Base-by-base conservation (phyloP, 1,140 invertebrate genomes). In the Akabosia matsudoensis region DNA sequence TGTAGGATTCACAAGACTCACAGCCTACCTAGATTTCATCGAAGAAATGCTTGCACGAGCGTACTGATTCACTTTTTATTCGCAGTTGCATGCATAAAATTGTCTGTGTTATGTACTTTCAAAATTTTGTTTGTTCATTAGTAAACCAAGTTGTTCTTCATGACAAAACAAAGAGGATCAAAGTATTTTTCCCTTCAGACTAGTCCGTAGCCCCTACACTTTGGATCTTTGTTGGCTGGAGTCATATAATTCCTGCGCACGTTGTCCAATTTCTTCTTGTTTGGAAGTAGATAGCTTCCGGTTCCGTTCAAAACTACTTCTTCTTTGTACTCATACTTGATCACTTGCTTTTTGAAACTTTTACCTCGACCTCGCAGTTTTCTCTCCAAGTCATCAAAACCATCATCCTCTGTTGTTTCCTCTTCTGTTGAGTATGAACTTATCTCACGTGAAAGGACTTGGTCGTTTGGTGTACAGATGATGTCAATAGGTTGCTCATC, bases 11-110 rank as follows among this genome's bases (percentile, higher is more conserved):
- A 80, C 77, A 16, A 73, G 79, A 61, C 45, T 76, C 1, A 79
- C 77, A n/a, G 79, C 79, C 18, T 80, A 71, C 31, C 31, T 80
- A 56, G 78, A 79, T 31, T 79, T 72, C 31, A 76, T 79, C 37
- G 26, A 37, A 22, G 24, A 64, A 51, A 30, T 77, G 13, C 75
- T 74, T 30, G 76, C 70, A 33, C 73, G n/a, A n/a, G 7, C 78
- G 24, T 67, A 67, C 54, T 45, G 7, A 10, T 45, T 10, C 7
- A 45, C 37, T 10, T 7, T 45, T 45, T 18, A 45, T n/a, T n/a
- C n/a, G n/a, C n/a, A n/a, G n/a, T n/a, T n/a, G n/a, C n/a, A n/a
- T n/a, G n/a, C 14, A 56, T 13, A 56, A 22, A 56, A 13, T 13
- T n/a, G n/a, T n/a, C n/a, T n/a, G n/a, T n/a, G n/a, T n/a, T n/a